These are phyloP conservation scores for Orthosia gothica DNA, from an alignment of 2,888 invertebrate genomes.

Conservation along the genomic window DNA sequence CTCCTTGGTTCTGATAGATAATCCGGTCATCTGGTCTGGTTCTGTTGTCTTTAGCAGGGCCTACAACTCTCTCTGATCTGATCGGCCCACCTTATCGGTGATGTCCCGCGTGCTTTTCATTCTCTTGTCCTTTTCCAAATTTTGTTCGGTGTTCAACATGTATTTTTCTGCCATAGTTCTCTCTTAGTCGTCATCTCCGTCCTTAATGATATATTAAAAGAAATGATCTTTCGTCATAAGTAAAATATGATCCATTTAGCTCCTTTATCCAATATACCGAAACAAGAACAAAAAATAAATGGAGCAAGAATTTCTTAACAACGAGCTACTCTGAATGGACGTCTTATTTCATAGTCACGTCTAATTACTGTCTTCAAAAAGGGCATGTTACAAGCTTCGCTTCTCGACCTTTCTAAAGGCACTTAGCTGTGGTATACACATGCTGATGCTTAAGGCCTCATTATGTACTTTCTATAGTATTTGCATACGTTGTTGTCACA, in stretches of 20 bases:
- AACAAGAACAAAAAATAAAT: not conserved
- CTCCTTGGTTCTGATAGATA: too few relatives aligned
- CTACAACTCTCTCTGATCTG: too few relatives aligned
- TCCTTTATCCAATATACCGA: not conserved
- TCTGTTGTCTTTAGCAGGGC: too few relatives aligned
- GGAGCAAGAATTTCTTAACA: slow-evolving; percentile 8
- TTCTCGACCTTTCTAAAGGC: slow-evolving; percentile 34
- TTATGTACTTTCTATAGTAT: slow-evolving; percentile 45
- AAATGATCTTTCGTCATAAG: not conserved
- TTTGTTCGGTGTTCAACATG: too few relatives aligned
- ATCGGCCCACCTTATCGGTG: too few relatives aligned
- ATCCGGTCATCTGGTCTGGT: too few relatives aligned
- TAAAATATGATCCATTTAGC: not conserved
- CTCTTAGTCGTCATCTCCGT: too few relatives aligned
- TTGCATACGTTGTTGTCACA: slow-evolving; percentile 31
- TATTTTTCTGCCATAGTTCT: too few relatives aligned
- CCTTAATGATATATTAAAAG: too few relatives aligned
- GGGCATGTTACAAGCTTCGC: slow-evolving; percentile 30
- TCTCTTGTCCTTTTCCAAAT: too few relatives aligned
- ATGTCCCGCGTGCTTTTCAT: too few relatives aligned
- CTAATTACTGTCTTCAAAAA: slow-evolving; percentile 54
- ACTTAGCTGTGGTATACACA: slow-evolving; percentile 12
- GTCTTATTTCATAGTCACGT: slow-evolving; percentile 48
- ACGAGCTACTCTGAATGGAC: slow-evolving; percentile 2
- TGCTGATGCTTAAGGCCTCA: slow-evolving; percentile 19